A percentile compares a stretch with the other conserved stretches of the same genome.
These are phyloP conservation scores for Lepus oiostolus DNA, from an alignment of 2,797 vertebrate genomes.

Conservation along the genomic window DNA sequence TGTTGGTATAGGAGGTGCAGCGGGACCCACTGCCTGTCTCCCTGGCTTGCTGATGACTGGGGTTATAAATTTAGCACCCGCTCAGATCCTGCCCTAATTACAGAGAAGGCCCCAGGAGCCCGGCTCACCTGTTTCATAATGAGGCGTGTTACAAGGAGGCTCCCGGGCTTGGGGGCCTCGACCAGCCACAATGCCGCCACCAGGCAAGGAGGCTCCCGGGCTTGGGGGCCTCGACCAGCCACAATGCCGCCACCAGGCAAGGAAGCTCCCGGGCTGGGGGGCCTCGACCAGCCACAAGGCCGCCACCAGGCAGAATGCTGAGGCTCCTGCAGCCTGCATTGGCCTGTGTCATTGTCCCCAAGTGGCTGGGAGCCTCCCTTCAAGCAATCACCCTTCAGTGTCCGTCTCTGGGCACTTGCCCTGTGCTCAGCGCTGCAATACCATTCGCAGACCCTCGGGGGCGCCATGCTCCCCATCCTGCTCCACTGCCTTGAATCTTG, in stretches of 20 bases:
- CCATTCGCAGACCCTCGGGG: not conserved
- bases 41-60: not conserved
- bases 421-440: not conserved
- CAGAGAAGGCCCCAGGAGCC: constrained; percentile 56
- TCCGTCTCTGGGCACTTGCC: constrained; percentile 8
- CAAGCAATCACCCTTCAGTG: constrained; percentile 39
- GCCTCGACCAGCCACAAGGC: rapidly evolving
- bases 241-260: rapidly evolving
- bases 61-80: constrained; percentile 64
- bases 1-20: not conserved
- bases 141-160: not conserved
- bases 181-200: rapidly evolving
- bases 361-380: not conserved
- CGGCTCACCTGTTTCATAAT: not conserved
- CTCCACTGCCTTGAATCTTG: not conserved
- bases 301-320: not conserved
- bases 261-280: not conserved
- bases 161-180: not conserved
- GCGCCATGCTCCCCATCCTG: rapidly evolving
- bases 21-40: not conserved
- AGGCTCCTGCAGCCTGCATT: rapidly evolving
- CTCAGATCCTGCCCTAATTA: constrained; percentile 74
- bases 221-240: not conserved
- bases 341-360: not conserved
- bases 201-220: not conserved